Conservation (phyloP, 2,797 vertebrate species). For the Myotis myotis region DNA sequence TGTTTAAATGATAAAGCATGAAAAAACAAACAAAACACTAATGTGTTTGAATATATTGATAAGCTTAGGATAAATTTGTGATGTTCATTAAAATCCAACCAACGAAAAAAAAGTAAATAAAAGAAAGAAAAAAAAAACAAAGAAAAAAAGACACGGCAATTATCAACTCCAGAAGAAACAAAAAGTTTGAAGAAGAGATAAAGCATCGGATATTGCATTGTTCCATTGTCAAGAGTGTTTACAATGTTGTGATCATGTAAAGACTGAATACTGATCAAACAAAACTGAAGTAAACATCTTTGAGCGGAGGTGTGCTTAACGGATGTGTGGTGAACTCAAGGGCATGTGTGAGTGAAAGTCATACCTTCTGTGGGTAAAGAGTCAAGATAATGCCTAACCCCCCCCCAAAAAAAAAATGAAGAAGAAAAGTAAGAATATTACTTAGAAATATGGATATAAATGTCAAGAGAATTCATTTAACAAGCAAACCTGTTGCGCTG, state of each 20-base stretch:
- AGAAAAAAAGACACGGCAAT: neutral
- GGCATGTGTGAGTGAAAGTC: neutral
- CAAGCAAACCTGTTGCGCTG: neutral
- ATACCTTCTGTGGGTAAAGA: neutral
- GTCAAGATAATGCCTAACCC: neutral
- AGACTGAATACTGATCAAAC: neutral
- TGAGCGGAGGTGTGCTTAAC: neutral
- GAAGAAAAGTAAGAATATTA: constrained; percentile 3
- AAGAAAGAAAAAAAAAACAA: neutral
- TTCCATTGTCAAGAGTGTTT: neutral
- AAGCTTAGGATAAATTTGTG: neutral
- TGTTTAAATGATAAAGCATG: neutral
- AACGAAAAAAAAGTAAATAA: neutral
- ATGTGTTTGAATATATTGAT: neutral
- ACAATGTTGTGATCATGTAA: neutral
- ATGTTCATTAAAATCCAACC: neutral
- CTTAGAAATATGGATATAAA: neutral
- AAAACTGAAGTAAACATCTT: neutral
- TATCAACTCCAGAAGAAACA: neutral
- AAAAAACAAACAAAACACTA: neutral
- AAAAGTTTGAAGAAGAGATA: neutral
- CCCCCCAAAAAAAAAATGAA: neutral
- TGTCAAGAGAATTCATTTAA: neutral
- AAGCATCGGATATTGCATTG: neutral
- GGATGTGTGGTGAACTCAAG: neutral